phyloP scores from a whole-genome alignment of 2,888 invertebrate species.

The Erebia aethiops region DNA sequence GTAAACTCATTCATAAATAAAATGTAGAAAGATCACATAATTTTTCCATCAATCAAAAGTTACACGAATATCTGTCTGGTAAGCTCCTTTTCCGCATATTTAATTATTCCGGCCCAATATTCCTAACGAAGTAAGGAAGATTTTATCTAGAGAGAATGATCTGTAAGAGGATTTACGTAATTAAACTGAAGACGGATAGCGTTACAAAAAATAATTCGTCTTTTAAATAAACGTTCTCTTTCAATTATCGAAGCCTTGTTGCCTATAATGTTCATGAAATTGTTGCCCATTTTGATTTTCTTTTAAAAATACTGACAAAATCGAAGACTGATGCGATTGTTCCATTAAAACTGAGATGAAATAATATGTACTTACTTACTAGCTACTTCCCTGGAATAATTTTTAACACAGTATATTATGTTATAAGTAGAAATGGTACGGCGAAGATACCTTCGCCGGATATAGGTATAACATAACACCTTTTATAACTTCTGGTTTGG shows the following conservation, averaged over 20 bases:
- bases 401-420: neutral
- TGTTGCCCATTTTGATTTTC: neutral
- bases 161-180: slow-evolving; percentile 73
- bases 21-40: neutral
- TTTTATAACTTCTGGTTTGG: too few species aligned
- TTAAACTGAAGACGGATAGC: slow-evolving; percentile 61
- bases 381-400: too few species aligned
- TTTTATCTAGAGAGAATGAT: slow-evolving; percentile 61
- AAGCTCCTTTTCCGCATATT: slow-evolving; percentile 59
- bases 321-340: neutral
- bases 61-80: slow-evolving; percentile 46
- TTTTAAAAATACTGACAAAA: neutral
- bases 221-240: slow-evolving; percentile 21
- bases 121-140: slow-evolving; percentile 56
- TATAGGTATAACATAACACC: too few species aligned
- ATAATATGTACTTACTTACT: neutral
- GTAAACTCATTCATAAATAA: neutral
- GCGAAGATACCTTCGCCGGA: too few species aligned
- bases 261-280: neutral
- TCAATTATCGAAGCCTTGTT: slow-evolving; percentile 18
- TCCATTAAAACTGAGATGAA: neutral
- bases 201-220: slow-evolving; percentile 16
- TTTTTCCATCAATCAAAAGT: slow-evolving; percentile 10
- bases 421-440: neutral
- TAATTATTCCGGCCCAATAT: slow-evolving; percentile 59